Base-by-base conservation (phyloP, 2,797 vertebrate genomes). In the Alosa sapidissima region DNA sequence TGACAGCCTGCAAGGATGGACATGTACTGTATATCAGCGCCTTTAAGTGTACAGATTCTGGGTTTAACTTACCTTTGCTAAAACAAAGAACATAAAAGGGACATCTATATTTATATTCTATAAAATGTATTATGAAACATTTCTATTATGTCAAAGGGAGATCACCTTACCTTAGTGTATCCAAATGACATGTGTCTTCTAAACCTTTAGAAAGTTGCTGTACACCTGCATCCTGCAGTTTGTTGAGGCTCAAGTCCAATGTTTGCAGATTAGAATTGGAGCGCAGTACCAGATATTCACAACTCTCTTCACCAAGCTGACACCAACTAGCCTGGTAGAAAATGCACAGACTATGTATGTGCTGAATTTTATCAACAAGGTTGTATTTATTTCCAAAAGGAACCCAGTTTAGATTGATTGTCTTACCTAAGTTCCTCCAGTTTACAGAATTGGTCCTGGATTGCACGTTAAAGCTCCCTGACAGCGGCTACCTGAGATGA, bases 1-100 rank as follows among this genome's bases (percentile, higher is more conserved):
- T n/a, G 72, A 52, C 41, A 83, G 49, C 51, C 85, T 83, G 48
- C 10, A 83, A 81, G 54, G 54, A 16, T 3, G 13, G 54, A 55
- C 54, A 55, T 55, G 2, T 3, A 55, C 54, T 62, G 21, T n/a
- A 62, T 24, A 14, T 16, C 54, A 55, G 3, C 3, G n/a, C 19
- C n/a, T n/a, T n/a, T n/a, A n/a, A n/a, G n/a, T n/a, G n/a, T n/a
- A n/a, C n/a, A n/a, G n/a, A n/a, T n/a, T n/a, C n/a, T n/a, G n/a
- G n/a, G n/a, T n/a, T 14, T 62, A 5, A 21, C n/a, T 21, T 19
- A 55, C 11, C 19, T 55, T 55, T 55, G 11, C 10, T 9, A 55
- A 13, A 13, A 19, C 54, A 55, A 55, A n/a, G n/a, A n/a, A n/a
- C n/a, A n/a, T n/a, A n/a, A n/a, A n/a, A n/a, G n/a, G n/a, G n/a